phyloP scores from a whole-genome alignment of 2,113 vertebrate species.

The Catagonus wagneri region DNA sequence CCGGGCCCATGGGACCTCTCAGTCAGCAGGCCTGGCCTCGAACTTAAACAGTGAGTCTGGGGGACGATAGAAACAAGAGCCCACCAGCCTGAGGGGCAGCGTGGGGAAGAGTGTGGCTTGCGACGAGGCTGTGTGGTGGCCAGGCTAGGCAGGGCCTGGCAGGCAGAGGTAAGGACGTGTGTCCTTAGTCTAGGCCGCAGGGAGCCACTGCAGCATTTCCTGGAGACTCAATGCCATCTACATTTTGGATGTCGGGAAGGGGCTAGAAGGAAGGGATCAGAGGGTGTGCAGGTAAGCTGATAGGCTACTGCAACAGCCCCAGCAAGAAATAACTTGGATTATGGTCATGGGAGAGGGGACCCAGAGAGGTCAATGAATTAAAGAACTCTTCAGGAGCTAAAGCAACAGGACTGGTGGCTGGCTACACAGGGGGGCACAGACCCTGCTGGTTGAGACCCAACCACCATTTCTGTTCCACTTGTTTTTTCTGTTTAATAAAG shows the following conservation, averaged over 20 bases:
- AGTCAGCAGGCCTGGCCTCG: no score
- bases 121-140: fast-evolving
- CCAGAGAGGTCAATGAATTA: not conserved
- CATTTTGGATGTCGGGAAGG: no score
- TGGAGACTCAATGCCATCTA: no score
- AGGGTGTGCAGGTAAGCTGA: fast-evolving
- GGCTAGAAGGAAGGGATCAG: no score
- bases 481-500: not conserved
- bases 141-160: not conserved
- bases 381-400: not conserved
- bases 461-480: fast-evolving
- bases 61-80: not conserved
- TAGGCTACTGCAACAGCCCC: fast-evolving
- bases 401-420: fast-evolving
- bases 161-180: not conserved
- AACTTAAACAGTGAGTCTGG: no score
- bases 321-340: fast-evolving
- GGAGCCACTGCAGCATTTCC: fast-evolving
- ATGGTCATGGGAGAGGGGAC: fast-evolving
- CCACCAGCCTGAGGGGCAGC: fast-evolving
- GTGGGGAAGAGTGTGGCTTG: fast-evolving
- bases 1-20: no score
- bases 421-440: fast-evolving
- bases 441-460: no score
- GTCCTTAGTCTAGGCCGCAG: not conserved